A percentile compares a stretch with the other conserved stretches of the same genome.
These are phyloP conservation scores for Patella vulgata DNA, from an alignment of 1,140 invertebrate genomes.

Conservation along the genomic window DNA sequence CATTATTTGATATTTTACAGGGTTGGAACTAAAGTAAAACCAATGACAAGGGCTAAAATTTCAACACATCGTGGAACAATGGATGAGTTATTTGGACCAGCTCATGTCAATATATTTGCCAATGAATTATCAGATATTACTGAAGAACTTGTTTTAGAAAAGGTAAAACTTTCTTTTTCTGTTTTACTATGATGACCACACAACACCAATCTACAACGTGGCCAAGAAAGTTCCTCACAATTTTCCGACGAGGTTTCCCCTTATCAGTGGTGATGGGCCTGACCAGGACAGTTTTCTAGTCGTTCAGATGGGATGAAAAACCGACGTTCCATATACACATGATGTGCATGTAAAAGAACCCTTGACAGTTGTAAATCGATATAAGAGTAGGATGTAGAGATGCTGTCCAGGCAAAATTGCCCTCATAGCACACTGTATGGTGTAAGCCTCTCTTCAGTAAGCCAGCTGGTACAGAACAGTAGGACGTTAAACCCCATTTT, in stretches of 20 bases:
- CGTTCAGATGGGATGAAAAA: not conserved
- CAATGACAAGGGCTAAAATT: constrained; percentile 61
- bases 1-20: too few relatives aligned
- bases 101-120: constrained; percentile 59
- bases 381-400: too few relatives aligned
- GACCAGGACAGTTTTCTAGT: not conserved
- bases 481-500: too few relatives aligned
- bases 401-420: too few relatives aligned
- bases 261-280: not conserved
- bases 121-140: constrained; percentile 53
- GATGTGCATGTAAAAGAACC: not conserved
- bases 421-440: too few relatives aligned
- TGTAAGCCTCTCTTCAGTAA: too few relatives aligned
- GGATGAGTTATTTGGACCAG: constrained; percentile 52
- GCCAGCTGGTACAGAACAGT: too few relatives aligned
- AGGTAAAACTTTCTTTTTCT: constrained; percentile 38
- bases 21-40: constrained; percentile 58
- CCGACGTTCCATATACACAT: not conserved
- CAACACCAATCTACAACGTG: too few relatives aligned
- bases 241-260: not conserved
- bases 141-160: constrained; percentile 55
- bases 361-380: too few relatives aligned
- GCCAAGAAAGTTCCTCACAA: not conserved
- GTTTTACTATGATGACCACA: not conserved
- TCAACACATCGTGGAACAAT: constrained; percentile 59